phyloP scores from a whole-genome alignment of 2,113 vertebrate genomes.

The Galemys pyrenaicus region DNA sequence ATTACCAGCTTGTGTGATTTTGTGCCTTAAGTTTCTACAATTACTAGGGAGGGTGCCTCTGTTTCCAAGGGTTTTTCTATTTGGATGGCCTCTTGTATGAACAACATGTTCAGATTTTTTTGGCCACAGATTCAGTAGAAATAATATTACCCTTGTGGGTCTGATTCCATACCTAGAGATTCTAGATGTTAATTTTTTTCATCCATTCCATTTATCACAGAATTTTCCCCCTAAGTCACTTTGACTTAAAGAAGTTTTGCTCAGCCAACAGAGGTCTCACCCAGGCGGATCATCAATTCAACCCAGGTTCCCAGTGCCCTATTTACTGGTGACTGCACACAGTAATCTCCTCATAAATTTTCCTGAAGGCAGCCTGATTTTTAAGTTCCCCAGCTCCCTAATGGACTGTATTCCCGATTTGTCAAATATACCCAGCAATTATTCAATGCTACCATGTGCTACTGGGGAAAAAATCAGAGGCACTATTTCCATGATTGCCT shows the following conservation, averaged over 20 bases:
- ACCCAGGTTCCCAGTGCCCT: neutral
- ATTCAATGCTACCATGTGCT: neutral
- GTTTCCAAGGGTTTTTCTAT: neutral
- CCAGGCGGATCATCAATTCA: slow-evolving; percentile 6
- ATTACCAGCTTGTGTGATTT: neutral
- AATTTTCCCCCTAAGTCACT: neutral
- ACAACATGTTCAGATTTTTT: neutral
- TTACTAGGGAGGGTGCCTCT: neutral
- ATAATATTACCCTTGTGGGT: neutral
- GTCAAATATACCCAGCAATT: slow-evolving; percentile 33
- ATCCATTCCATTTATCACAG: neutral
- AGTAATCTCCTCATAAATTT: slow-evolving; percentile 56
- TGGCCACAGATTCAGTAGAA: neutral
- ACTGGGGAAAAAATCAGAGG: neutral
- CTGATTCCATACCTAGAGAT: neutral
- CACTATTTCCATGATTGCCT: neutral
- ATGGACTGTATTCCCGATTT: slow-evolving; percentile 28
- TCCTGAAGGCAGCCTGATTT: slow-evolving; percentile 53
- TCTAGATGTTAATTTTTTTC: neutral
- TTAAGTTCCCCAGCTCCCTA: slow-evolving; percentile 52
- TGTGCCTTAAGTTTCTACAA: neutral
- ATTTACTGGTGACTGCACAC: slow-evolving; percentile 43
- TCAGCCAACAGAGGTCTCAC: neutral
- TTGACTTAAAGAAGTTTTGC: slow-evolving; percentile 36
- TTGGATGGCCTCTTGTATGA: neutral